Evolutionary conservation across 2,888 invertebrate genomes (phyloP), one percentile per base, ranked within the genome.

Genomic region (Oscheius onirici): DNA sequence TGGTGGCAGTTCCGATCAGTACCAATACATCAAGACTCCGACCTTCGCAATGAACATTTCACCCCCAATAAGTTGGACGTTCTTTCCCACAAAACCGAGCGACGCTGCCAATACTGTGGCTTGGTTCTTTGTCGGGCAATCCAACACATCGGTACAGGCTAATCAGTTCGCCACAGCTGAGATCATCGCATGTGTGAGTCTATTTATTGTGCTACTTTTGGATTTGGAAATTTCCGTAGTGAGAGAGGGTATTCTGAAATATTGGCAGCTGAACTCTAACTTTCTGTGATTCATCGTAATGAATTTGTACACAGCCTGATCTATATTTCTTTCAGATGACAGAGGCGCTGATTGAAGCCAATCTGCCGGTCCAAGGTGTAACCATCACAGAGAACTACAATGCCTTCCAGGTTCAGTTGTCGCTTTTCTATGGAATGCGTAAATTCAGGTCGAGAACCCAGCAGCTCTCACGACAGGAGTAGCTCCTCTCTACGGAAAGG

Each of bases 11-110:
- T 28, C 43, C 13, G 60, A 46, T 17, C 79, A 79, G 41, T 72
- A 76, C 52, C 76, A 77, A 51, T 77, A 72, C 61, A 73, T 82
- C 34, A 63, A 74, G 49, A 77, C 78, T 55, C 82, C 82, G 3
- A 77, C 77, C 11, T 81, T 82, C 75, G 68, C 71, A n/a, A 78
- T 81, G 80, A 69, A 79, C 46, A 71, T 82, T n/a, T 75, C 75
- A 40, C 82, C 82, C 1, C 78, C 82, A 10, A 75, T 82, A 22
- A 78, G 79, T 22, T 82, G 82, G 82, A 81, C 82, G 1, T 82
- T 75, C 54, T 82, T 82, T 66, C 80, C 82, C 10, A 17, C 72
- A 11, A 71, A 73, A 44, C 72, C 73, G 1, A 52, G 52, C 20
- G 52, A 66, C 41, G 75, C 74, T 3, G 69, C 75, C 3, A 75